Evolutionary conservation across 1,140 invertebrate genomes (phyloP).

Genomic region (Chironomus striatipennis): DNA sequence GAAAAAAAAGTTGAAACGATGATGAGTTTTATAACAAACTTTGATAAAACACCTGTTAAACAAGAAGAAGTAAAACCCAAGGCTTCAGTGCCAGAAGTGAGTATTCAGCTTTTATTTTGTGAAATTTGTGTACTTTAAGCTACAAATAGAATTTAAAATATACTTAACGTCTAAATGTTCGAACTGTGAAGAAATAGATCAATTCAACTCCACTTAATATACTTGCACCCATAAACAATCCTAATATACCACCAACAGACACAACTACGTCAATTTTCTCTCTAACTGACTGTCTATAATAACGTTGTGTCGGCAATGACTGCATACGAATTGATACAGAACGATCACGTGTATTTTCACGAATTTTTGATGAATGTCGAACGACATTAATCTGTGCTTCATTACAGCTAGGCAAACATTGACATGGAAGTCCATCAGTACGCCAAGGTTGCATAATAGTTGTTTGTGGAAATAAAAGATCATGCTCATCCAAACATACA

Average conservation of each 20-base stretch:
- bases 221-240: constrained; percentile 44
- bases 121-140: too few species aligned
- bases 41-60: not conserved
- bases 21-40: constrained; percentile 18
- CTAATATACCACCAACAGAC: constrained; percentile 43
- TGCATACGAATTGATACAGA: constrained; percentile 31
- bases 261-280: constrained; percentile 43
- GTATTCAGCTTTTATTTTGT: not conserved
- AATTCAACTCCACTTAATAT: constrained; percentile 45
- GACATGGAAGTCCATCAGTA: constrained; percentile 40
- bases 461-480: constrained; percentile 25
- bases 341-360: not conserved
- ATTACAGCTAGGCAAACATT: constrained; percentile 45
- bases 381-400: constrained; percentile 42
- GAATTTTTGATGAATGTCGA: constrained; percentile 6
- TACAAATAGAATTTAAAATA: too few species aligned
- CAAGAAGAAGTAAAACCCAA: not conserved
- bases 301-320: constrained; percentile 40
- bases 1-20: constrained; percentile 21
- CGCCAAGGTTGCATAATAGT: constrained; percentile 31
- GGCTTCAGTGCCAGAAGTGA: not conserved
- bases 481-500: constrained; percentile 29
- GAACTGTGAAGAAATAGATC: constrained; percentile 40
- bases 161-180: not conserved
- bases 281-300: constrained; percentile 45